Evolutionary conservation across 2,113 vertebrate species (phyloP), one percentile per base, ranked within the genome.

Genomic region (Cinclus cinclus): DNA sequence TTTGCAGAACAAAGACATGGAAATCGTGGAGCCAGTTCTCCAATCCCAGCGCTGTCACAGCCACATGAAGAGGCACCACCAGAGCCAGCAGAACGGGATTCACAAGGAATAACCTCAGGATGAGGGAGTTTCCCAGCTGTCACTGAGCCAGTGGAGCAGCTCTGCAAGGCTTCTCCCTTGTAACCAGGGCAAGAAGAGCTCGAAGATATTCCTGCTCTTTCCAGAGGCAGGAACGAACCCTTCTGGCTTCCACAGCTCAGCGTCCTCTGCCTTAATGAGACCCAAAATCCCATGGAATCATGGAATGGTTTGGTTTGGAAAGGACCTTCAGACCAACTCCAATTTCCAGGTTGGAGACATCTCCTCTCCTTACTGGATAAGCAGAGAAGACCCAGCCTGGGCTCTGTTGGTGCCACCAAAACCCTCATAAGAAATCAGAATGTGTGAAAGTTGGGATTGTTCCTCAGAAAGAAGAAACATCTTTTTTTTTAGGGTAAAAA

Each of bases 1-100:
- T 92, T 15, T 47, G 71, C 87, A 94, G 88, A 94, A 96, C 92
- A 95, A 92, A 96, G 92, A 4, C 53, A 85, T 69, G 60, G 84
- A 90, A 96, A 95, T 85, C 0, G 33, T 11, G 93, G 56, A 94
- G 65, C 89, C 67, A 27, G 81, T 31, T 94, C 93, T 53, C 70
- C 91, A 12, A n/a, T 23, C 28, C 6, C 5, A 13, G 58, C 1
- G 0, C 28, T 68, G 90, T 49, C 92, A 31, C 52, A 5, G 92
- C 89, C 94, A 75, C 87, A 87, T 25, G 13, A 83, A 65, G 87
- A 81, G 83, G 89, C 56, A 12, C 33, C 3, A 11, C 39, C 3
- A 13, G 27, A 94, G 87, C 93, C 16, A 52, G 95, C 84, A 84
- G 84, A 95, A 95, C 95, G 4, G 69, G 96, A 89, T 60, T 2